Base-by-base conservation (phyloP, 2,113 vertebrate species). In the Thalassarche chlororhynchos region DNA sequence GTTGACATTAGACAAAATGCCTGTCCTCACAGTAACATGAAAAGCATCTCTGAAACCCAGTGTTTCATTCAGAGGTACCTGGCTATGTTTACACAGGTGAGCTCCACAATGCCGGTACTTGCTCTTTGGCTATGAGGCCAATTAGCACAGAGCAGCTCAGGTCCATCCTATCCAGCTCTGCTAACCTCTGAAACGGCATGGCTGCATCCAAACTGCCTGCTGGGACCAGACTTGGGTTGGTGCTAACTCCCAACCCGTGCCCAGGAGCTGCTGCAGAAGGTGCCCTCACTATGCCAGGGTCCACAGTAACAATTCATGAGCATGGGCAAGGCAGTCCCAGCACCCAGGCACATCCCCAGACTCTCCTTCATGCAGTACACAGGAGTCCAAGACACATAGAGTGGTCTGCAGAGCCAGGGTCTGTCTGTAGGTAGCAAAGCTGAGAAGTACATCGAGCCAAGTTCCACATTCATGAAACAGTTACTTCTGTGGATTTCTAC, bases 301-400 rank as follows among this genome's bases (percentile, higher is more conserved):
- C 28, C n/a, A 32, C 34, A 58, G 72, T 8, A 51, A 24, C 36
- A 52, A 42, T 44, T 51, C 6, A 14, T 10, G 31, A 70, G 84
- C 64, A n/a, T 0, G 10, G 46, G 21, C 36, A 81, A 62, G n/a
- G 44, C 58, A 57, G 47, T n/a, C 26, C 25, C 66, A 71, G 52
- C 1, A 2, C 3, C 29, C 49, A n/a, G 54, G 74, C 1, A 0
- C 28, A 54, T 21, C 55, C 72, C 40, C 31, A 47, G 38, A 11
- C 34, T 31, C 2, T 4, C 31, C 0, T 1, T 9, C 26, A 28
- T 3, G 8, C 12, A n/a, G 44, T 4, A 17, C 24, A 31, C 17
- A 3, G 12, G 36, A 20, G 16, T 4, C 7, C 57, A n/a, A 17
- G 36, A 69, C n/a, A 40, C 1, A 1, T 0, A 52, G 34, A 74